Conservation (phyloP, 2,888 invertebrate species). For the Tinea pellionella region DNA sequence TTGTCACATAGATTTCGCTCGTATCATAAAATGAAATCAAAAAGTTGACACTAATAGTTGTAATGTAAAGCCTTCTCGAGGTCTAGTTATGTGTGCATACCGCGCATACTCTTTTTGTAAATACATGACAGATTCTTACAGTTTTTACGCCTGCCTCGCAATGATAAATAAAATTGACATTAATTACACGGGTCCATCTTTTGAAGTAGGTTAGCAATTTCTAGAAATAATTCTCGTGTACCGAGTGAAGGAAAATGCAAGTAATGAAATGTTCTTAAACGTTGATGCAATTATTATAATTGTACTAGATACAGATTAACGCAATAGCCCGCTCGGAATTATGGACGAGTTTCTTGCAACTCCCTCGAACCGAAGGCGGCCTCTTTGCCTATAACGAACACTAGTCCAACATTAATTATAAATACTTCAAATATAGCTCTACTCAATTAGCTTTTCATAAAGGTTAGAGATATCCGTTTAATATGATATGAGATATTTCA, state of each 20-base stretch:
- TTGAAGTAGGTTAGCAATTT: conserved; percentile 49
- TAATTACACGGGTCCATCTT: conserved; percentile 46
- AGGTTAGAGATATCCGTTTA: background rate
- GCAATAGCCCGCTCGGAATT: conserved; percentile 24
- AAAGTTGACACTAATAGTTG: conserved; percentile 17
- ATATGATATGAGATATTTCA: conserved; percentile 3
- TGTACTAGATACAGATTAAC: conserved; percentile 39
- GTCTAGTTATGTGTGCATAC: conserved; percentile 11
- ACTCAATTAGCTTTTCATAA: conserved; percentile 2
- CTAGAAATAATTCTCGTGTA: conserved; percentile 42
- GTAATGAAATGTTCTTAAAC: conserved; percentile 42
- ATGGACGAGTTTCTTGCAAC: conserved; percentile 31
- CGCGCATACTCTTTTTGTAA: conserved; percentile 20
- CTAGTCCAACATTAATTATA: conserved; percentile 13
- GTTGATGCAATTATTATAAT: conserved; percentile 46
- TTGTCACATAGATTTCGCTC: conserved; percentile 16
- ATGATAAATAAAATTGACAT: conserved; percentile 64
- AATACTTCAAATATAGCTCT: conserved; percentile 15
- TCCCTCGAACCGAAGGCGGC: conserved; percentile 14
- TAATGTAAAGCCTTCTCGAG: conserved; percentile 11
- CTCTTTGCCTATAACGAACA: conserved; percentile 14
- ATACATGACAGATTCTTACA: conserved; percentile 22
- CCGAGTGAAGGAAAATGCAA: conserved; percentile 29
- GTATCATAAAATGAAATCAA: conserved; percentile 17
- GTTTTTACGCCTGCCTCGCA: conserved; percentile 21